Percentiles rank a stretch among this genome's conserved stretches.
Conservation (phyloP, 2,113 vertebrate species). For the Sylvilagus bachmani region DNA sequence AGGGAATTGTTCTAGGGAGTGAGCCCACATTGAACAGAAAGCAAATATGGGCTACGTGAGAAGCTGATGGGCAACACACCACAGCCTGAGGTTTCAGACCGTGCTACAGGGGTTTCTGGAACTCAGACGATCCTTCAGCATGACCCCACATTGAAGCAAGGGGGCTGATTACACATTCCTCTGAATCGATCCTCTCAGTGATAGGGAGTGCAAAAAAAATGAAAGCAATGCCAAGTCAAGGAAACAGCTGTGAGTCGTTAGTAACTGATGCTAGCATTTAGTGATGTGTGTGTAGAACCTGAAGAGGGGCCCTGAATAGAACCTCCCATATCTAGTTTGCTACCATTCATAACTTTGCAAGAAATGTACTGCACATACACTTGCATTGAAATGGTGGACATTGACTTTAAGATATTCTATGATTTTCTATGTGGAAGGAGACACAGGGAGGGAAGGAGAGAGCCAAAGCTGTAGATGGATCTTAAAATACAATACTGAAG, state of each 20-base stretch:
- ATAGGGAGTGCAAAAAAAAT: neutral
- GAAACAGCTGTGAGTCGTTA: neutral
- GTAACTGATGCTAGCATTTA: neutral
- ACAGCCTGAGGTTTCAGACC: too few species aligned
- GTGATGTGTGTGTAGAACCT: rapidly evolving
- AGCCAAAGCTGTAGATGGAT: neutral
- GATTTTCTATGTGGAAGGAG: neutral
- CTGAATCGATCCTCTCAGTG: too few species aligned
- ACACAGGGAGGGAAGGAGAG: neutral
- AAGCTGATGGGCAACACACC: neutral
- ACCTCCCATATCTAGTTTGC: too few species aligned
- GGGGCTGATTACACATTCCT: rapidly evolving
- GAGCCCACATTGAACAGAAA: neutral
- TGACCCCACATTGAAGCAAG: neutral
- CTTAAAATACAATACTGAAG: neutral
- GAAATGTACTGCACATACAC: neutral
- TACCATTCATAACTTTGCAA: neutral
- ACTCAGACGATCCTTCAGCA: neutral
- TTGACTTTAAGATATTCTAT: neutral
- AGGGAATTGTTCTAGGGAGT: neutral
- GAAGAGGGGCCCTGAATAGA: neutral
- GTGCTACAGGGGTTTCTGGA: neutral
- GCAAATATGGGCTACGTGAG: neutral
- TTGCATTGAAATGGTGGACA: too few species aligned
- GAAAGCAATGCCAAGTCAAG: too few species aligned